Percentiles rank a stretch among this genome's conserved stretches.
Evolutionary conservation across 1,140 invertebrate genomes (phyloP).

Genomic region (Hypsibius dujardini): DNA sequence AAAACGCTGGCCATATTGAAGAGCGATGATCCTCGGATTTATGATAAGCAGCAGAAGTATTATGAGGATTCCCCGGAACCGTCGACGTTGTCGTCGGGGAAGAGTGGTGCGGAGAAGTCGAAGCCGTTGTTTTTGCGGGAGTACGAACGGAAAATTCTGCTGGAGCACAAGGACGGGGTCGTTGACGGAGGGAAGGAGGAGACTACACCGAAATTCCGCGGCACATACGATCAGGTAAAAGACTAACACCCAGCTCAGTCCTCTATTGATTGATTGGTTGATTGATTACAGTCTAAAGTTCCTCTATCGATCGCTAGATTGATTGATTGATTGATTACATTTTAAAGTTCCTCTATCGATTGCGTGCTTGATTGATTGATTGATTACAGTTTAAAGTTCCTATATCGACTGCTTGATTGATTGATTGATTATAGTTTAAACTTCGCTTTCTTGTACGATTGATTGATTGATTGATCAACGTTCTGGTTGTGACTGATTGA

Average conservation of each 20-base stretch:
- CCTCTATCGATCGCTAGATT: background rate
- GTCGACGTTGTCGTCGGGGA: conserved; percentile 25
- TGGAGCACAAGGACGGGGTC: conserved; percentile 45
- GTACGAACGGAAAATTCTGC: conserved; percentile 55
- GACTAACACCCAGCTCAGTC: background rate
- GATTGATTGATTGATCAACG: too few species aligned
- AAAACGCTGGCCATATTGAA: conserved; percentile 65
- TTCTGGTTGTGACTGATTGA: too few species aligned
- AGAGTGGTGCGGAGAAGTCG: conserved; percentile 28
- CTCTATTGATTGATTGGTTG: background rate
- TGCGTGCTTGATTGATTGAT: too few species aligned
- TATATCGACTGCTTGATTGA: too few species aligned
- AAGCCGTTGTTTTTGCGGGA: conserved; percentile 53
- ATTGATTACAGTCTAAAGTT: conserved; percentile 13
- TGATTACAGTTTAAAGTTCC: too few species aligned
- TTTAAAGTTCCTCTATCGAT: too few species aligned
- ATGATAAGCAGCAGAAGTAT: conserved; percentile 54
- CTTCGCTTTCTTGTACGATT: too few species aligned
- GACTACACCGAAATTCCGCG: background rate
- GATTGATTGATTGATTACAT: too few species aligned
- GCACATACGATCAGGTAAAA: background rate
- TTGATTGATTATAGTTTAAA: too few species aligned
- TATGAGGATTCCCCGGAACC: conserved; percentile 39
- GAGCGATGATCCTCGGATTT: conserved; percentile 68
- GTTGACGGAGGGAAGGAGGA: conserved; percentile 31